Base-by-base conservation (phyloP, 2,888 invertebrate species). In the Rapana venosa region DNA sequence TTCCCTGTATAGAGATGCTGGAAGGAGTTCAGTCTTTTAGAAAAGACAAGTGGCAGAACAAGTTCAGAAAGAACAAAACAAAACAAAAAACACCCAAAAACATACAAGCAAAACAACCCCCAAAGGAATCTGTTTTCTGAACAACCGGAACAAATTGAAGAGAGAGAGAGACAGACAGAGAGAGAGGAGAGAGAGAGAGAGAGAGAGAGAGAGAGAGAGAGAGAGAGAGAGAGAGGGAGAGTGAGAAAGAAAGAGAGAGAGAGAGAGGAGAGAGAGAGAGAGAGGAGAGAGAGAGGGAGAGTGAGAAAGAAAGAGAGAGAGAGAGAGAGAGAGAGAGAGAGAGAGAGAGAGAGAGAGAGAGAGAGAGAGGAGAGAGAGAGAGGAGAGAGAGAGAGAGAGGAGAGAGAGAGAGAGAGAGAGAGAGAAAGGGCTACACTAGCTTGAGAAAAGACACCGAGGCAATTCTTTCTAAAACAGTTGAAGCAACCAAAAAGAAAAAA, bases 191-290 rank as follows among this genome's bases (percentile, higher is more conserved):
- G 61, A 61, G 61, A 61, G 61, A 61, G 61, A 61, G 61, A 61
- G 61, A 61, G 61, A 61, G 61, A 61, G 61, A 61, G 61, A 61
- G 61, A 61, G 61, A 61, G 61, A 61, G 61, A 61, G 61, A 61
- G 61, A 61, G 61, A 61, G 61, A 56, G 56, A 6, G 86, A 36
- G 86, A 56, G 86, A 86, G 30, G 20, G 86, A 47, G 86, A 47
- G 56, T 36, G 58, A 86, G 86, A 36, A 32, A 87, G 74, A 87
- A 32, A 35, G 70, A 74, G 74, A 87, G 35, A 35, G 70, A 74
- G 74, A 87, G 35, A 35, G 35, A 74, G 74, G 30, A 70, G 35
- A 32, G 30, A 32, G 30, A 70, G 35, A 32, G 70, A 32, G 32
- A 70, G 35, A 32, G 22, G 74, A 74, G 70, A 35, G 35, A 87